Evolutionary conservation across 2,113 vertebrate species (phyloP), one percentile per base, ranked within the genome.

Genomic region (Leucopternis melanops): DNA sequence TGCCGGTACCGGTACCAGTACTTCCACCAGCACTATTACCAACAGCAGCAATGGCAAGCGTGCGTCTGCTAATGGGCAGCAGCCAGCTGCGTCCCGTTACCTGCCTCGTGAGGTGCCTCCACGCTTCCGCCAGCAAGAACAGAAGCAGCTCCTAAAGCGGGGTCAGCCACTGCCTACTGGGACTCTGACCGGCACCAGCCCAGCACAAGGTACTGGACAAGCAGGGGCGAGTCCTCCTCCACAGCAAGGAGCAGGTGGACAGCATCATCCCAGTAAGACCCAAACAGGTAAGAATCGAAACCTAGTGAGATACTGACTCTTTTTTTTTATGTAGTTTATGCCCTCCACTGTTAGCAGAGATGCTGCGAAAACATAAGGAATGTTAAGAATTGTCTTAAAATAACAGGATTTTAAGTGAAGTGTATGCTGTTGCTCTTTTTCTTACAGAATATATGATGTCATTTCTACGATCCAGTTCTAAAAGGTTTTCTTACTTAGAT

Each of bases 91-190:
- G 59, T 98, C 98, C 98, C 99, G 99, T 95, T 99, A 99, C 98
- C 98, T 99, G 96, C 99, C 99, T 96, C 99, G 99, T 54, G 99
- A 99, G 98, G 99, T 99, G 98, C 99, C 99, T 95, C 99, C 99
- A 23, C 99, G 99, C 98, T 99, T 99, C 98, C 99, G 99, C 97
- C 99, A 99, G 98, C 99, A 99, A 97, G 99, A 99, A 98, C 99
- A 99, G 98, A 99, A 99, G 98, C 99, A 99, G 98, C 98, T 99
- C 91, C 97, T 99, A 98, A 99, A 99, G 98, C 98, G 99, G 98
- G 99, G 99, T 59, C 99, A 99, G 98, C 99, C 99, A 14, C 97
- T 99, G 98, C 99, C 99, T 42, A 23, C 98, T 16, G 99, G 98
- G 92, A 92, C 98, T 80, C 98, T 98, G 96, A 95, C 97, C 75